Evolutionary conservation across 2,113 vertebrate species (phyloP).

Genomic region (Ochotona curzoniae): DNA sequence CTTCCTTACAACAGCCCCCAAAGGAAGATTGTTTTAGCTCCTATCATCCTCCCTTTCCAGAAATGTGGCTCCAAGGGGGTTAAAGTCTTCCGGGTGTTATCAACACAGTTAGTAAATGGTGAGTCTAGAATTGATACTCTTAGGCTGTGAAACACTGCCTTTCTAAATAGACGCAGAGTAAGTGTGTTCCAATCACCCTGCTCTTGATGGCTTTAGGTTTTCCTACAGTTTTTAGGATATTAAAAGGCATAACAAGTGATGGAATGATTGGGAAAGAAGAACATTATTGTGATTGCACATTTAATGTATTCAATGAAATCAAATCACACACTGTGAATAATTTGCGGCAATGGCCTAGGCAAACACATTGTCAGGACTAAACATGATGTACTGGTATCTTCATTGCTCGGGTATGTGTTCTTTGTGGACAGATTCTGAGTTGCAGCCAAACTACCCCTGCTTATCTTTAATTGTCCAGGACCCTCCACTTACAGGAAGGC

Average conservation of each 20-base stretch:
- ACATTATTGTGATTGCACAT: slow-evolving; percentile 35
- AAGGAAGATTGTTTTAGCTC: not conserved
- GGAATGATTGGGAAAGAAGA: slow-evolving; percentile 50
- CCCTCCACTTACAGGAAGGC: slow-evolving; percentile 50
- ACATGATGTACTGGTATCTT: slow-evolving; percentile 64
- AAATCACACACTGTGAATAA: slow-evolving; percentile 60
- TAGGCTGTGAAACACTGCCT: not conserved
- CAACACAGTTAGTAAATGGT: not conserved
- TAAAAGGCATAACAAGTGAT: slow-evolving; percentile 71
- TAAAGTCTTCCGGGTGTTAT: not conserved
- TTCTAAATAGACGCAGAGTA: slow-evolving; percentile 38
- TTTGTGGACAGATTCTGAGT: slow-evolving; percentile 53
- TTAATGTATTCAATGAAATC: slow-evolving; percentile 66
- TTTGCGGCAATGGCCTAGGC: slow-evolving; percentile 64
- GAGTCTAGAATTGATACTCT: not conserved
- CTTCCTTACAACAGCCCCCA: not conserved
- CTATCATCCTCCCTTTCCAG: slow-evolving; percentile 10
- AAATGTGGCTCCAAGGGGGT: not conserved
- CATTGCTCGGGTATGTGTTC: slow-evolving; percentile 64
- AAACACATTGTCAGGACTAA: slow-evolving; percentile 73
- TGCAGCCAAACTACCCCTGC: slow-evolving; percentile 34
- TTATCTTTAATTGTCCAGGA: slow-evolving; percentile 46
- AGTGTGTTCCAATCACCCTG: slow-evolving; percentile 47
- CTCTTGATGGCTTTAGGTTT: slow-evolving; percentile 34
- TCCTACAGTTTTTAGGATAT: slow-evolving; percentile 56